phyloP scores from a whole-genome alignment of 1,140 invertebrate genomes.

The Zaprionus camerounensis region DNA sequence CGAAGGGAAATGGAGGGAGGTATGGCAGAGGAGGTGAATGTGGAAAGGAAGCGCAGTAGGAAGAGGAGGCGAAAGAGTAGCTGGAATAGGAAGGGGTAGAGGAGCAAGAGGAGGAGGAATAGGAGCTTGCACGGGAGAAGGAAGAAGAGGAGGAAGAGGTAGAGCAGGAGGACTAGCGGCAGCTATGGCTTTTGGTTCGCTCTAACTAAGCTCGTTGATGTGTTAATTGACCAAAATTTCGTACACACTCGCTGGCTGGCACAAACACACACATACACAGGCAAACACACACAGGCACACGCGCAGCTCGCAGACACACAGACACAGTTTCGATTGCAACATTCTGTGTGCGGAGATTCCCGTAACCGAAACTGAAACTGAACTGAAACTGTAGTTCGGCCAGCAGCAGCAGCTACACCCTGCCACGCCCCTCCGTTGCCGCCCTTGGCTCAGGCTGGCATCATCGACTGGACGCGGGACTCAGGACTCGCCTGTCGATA shows the following conservation, averaged over 20 bases:
- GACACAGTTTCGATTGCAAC: conserved; percentile 18
- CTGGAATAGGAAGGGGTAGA: neutral
- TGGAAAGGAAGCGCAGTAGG: no score
- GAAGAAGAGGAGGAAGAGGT: neutral
- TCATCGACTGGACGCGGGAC: neutral
- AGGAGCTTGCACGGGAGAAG: neutral
- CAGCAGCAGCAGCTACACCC: conserved; percentile 1
- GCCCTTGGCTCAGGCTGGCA: neutral
- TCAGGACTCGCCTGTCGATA: conserved; percentile 63
- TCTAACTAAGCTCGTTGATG: conserved; percentile 74
- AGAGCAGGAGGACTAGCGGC: neutral
- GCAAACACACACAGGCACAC: conserved; percentile 16
- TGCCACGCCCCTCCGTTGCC: neutral
- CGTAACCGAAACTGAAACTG: conserved; percentile 43
- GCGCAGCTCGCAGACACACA: conserved; percentile 9
- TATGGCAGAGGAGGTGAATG: no score
- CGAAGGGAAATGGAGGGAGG: no score
- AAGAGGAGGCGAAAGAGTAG: neutral
- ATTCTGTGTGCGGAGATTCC: neutral
- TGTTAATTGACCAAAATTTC: conserved; percentile 84
- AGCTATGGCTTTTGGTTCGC: conserved; percentile 35
- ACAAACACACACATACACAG: conserved; percentile 19
- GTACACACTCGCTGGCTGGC: conserved; percentile 65
- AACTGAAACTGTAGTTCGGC: conserved; percentile 57
- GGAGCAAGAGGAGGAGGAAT: no score